Evolutionary conservation across 2,113 vertebrate genomes (phyloP).

Genomic region (Neopipo cinnamomea): DNA sequence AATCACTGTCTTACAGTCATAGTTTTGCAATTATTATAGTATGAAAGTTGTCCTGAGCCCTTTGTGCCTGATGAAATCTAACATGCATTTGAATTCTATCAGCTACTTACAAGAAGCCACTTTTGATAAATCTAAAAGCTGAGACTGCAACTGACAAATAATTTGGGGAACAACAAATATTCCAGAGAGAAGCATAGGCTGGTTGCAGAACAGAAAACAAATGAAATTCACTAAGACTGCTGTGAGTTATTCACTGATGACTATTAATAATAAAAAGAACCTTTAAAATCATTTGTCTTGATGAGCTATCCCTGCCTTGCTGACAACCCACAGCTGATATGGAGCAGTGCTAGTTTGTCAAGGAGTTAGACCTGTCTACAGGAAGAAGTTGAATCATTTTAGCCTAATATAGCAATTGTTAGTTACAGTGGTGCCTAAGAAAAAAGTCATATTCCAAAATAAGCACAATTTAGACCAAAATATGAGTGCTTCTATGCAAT

Average conservation of each 20-base stretch:
- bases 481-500: background rate
- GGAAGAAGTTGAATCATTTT: background rate
- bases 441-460: background rate
- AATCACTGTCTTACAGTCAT: accelerated
- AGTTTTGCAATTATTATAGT: background rate
- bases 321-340: background rate
- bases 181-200: background rate
- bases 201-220: background rate
- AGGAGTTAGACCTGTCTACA: background rate
- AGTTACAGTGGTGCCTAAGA: background rate
- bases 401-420: background rate
- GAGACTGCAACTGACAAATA: background rate
- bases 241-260: background rate
- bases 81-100: background rate
- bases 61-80: background rate
- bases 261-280: background rate
- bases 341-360: background rate
- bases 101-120: background rate
- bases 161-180: background rate
- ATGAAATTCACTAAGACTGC: background rate
- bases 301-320: background rate
- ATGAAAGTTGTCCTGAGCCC: background rate
- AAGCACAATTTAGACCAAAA: background rate
- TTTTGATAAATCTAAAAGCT: background rate
- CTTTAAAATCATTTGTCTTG: background rate